phyloP scores from a whole-genome alignment of 2,113 vertebrate genomes.

The Pseudolaguvia tuberculata region DNA sequence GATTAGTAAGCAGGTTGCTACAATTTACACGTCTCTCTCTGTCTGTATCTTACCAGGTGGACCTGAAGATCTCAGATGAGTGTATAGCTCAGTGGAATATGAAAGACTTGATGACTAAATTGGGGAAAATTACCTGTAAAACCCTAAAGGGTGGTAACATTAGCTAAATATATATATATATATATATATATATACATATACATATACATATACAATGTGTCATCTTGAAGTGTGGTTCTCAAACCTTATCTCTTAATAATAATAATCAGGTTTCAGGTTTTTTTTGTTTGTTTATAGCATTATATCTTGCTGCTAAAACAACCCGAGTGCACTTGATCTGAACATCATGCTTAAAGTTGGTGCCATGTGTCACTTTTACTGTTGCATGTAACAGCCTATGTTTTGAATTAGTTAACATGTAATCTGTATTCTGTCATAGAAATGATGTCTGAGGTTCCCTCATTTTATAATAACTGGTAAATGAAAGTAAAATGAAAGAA shows the following conservation, averaged over 20 bases:
- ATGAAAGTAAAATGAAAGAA: background rate
- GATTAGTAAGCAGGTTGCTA: background rate
- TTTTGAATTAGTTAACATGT: background rate
- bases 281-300: no score
- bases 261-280: background rate
- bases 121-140: slow-evolving; percentile 85
- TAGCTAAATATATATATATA: no score
- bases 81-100: slow-evolving; percentile 87
- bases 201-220: no score
- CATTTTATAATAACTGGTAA: background rate
- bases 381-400: background rate
- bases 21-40: background rate
- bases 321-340: background rate
- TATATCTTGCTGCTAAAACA: background rate
- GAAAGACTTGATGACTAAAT: slow-evolving; percentile 84
- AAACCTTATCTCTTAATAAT: slow-evolving; percentile 20
- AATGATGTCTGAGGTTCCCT: background rate
- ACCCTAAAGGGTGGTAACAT: slow-evolving; percentile 89
- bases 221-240: background rate
- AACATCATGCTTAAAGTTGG: background rate
- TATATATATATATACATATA: no score
- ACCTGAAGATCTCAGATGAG: slow-evolving; percentile 80
- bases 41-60: slow-evolving; percentile 64
- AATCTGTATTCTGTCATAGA: background rate
- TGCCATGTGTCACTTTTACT: slow-evolving; percentile 24